Conservation (phyloP, 2,888 invertebrate species). For the Phania funesta region DNA sequence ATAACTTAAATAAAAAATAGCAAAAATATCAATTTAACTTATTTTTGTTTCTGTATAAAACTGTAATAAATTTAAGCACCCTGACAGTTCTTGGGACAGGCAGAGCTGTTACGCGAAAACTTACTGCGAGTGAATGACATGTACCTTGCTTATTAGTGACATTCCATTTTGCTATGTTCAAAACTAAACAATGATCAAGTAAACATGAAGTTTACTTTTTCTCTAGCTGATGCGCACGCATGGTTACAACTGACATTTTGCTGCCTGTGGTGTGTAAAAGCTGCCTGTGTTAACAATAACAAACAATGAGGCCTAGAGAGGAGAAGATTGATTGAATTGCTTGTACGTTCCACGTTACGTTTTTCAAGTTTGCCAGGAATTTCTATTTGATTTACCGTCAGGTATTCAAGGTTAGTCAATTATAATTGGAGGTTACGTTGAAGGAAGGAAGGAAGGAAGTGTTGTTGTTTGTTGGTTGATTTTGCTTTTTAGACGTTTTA, state of each 20-base stretch:
- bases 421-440: conserved; percentile 36
- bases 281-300: conserved; percentile 3
- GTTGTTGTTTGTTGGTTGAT: too few species aligned
- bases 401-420: conserved; percentile 54
- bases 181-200: conserved; percentile 56
- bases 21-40: neutral
- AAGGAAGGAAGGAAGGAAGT: neutral
- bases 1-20: conserved; percentile 42
- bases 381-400: conserved; percentile 30
- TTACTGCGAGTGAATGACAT: conserved; percentile 26
- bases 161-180: conserved; percentile 12
- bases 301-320: neutral
- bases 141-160: conserved; percentile 14
- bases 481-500: too few species aligned
- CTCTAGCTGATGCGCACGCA: conserved; percentile 56
- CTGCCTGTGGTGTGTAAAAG: conserved; percentile 6
- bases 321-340: conserved; percentile 12
- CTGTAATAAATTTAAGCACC: conserved; percentile 44
- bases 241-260: conserved; percentile 53
- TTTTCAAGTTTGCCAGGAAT: neutral
- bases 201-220: conserved; percentile 58
- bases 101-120: neutral
- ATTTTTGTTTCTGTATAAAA: conserved; percentile 9
- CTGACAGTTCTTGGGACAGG: conserved; percentile 38
- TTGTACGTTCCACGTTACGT: neutral